Percentiles rank a stretch among this genome's conserved stretches.
Conservation (phyloP, 2,797 vertebrate genomes). For the Cirrhinus mrigala region DNA sequence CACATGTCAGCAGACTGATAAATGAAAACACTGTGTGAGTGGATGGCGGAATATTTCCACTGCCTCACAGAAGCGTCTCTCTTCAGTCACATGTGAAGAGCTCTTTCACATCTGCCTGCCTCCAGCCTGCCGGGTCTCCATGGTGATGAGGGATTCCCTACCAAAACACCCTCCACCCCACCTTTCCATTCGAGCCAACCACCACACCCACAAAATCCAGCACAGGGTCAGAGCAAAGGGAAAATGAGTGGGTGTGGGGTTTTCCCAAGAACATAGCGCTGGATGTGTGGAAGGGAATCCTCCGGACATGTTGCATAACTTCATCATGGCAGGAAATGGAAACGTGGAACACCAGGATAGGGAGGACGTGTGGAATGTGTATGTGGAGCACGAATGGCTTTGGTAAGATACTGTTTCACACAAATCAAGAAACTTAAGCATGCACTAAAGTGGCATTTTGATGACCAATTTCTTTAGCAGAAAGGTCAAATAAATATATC, state of each 20-base stretch:
- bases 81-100: conserved; percentile 69
- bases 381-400: not conserved
- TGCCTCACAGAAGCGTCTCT: conserved; percentile 72
- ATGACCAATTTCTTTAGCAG: not conserved
- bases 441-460: not conserved
- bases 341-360: conserved; percentile 44
- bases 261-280: conserved; percentile 50
- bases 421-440: not conserved
- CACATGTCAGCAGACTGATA: conserved; percentile 28
- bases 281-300: conserved; percentile 49
- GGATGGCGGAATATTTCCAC: conserved; percentile 72
- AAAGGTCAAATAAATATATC: not conserved
- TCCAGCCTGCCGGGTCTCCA: conserved; percentile 47
- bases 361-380: conserved; percentile 13
- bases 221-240: conserved; percentile 31
- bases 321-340: conserved; percentile 42
- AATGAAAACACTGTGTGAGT: conserved; percentile 17
- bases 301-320: conserved; percentile 39
- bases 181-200: conserved; percentile 35
- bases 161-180: conserved; percentile 25
- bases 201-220: conserved; percentile 43
- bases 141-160: conserved; percentile 51
- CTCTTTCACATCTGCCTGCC: conserved; percentile 66
- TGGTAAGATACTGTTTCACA: not conserved
- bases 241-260: conserved; percentile 43